Percentiles rank a stretch among this genome's conserved stretches.
phyloP scores from a whole-genome alignment of 2,888 invertebrate species.

The Limulus polyphemus region DNA sequence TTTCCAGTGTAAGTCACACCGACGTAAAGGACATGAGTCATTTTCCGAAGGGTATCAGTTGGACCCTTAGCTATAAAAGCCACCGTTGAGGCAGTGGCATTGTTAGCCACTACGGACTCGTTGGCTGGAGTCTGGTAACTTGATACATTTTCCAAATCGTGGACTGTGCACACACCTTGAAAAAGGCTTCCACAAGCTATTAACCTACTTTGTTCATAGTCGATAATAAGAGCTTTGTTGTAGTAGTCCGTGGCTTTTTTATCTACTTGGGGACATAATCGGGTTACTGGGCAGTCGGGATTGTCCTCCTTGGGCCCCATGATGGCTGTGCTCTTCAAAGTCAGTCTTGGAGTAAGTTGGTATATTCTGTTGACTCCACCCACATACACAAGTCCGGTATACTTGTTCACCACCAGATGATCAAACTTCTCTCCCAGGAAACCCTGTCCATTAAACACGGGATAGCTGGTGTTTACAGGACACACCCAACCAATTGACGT shows the following conservation, averaged over 20 bases:
- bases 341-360: conserved; percentile 76
- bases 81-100: conserved; percentile 84
- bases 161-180: conserved; percentile 79
- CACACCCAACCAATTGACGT: too few relatives aligned
- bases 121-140: conserved; percentile 56
- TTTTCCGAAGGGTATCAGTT: conserved; percentile 63
- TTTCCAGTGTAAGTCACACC: conserved; percentile 86
- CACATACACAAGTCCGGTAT: conserved; percentile 75
- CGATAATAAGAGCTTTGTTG: conserved; percentile 87
- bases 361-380: conserved; percentile 86
- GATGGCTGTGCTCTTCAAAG: conserved; percentile 53
- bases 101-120: conserved; percentile 90
- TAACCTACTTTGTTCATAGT: conserved; percentile 73
- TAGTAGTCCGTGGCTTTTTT: conserved; percentile 74
- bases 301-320: conserved; percentile 78
- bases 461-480: too few relatives aligned
- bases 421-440: conserved; percentile 46
- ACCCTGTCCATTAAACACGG: too few relatives aligned
- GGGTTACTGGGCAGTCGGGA: conserved; percentile 57
- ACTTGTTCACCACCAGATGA: conserved; percentile 79
- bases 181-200: conserved; percentile 62
- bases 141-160: conserved; percentile 76
- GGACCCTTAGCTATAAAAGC: conserved; percentile 94
- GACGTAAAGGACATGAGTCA: conserved; percentile 62
- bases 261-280: conserved; percentile 62